A percentile compares a stretch with the other conserved stretches of the same genome.
Evolutionary conservation across 2,797 vertebrate species (phyloP).

Genomic region (Chelmon rostratus): DNA sequence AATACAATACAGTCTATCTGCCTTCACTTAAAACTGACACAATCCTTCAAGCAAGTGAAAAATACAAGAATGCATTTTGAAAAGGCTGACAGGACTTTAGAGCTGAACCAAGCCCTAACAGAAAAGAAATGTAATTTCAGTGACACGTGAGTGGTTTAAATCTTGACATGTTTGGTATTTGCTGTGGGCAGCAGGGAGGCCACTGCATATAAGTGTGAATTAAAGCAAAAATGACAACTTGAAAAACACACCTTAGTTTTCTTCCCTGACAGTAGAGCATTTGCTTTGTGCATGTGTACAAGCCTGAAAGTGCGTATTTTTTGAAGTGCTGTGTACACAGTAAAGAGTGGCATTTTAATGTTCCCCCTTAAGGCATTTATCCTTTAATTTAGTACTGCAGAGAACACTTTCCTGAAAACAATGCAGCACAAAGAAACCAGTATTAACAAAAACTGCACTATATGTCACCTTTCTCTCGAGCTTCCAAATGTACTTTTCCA

Average conservation of each 20-base stretch:
- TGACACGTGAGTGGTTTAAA: constrained; percentile 24
- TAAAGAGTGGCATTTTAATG: background rate
- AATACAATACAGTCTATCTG: background rate
- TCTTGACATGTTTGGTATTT: background rate
- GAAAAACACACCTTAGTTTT: background rate
- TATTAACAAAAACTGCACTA: background rate
- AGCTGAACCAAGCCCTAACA: background rate
- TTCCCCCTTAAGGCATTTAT: constrained; percentile 1
- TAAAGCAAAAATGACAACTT: background rate
- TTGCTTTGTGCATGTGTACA: background rate
- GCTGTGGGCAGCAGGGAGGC: background rate
- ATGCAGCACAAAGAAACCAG: constrained; percentile 17
- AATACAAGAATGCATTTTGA: background rate
- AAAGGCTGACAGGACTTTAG: background rate
- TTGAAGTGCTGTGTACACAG: background rate
- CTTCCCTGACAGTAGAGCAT: background rate
- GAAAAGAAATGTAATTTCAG: constrained; percentile 3
- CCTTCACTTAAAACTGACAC: background rate
- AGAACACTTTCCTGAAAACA: background rate
- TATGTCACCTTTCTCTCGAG: background rate
- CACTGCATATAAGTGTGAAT: constrained; percentile 3
- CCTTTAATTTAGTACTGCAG: constrained; percentile 5
- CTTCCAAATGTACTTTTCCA: background rate
- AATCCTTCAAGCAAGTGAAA: background rate
- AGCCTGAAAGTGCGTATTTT: constrained; percentile 3